These are phyloP conservation scores for Aphelinus certus DNA, from an alignment of 1,140 invertebrate species.

Conservation along the genomic window DNA sequence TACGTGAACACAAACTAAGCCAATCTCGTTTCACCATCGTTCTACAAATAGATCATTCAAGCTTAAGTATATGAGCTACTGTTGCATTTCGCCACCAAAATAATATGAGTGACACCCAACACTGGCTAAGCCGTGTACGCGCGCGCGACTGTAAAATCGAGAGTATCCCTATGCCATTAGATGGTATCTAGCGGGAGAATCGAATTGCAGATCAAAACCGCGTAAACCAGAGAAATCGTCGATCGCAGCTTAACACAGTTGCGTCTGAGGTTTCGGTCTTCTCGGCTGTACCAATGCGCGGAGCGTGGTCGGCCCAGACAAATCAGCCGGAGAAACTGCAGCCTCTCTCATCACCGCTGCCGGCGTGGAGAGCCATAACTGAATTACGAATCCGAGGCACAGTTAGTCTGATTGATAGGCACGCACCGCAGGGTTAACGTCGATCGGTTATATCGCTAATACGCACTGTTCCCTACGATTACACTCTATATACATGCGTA, in stretches of 20 bases:
- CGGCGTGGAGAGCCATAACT: constrained; percentile 55
- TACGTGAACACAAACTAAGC: no score
- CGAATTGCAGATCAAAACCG: neutral
- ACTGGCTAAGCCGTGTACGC: no score
- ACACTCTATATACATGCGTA: no score
- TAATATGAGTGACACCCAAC: no score
- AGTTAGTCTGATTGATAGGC: constrained; percentile 56
- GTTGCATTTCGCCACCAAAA: no score
- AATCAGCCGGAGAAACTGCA: neutral
- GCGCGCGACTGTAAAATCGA: no score
- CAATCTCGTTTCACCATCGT: no score
- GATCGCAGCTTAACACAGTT: neutral
- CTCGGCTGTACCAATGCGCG: neutral
- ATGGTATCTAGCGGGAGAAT: neutral
- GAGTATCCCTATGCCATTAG: neutral
- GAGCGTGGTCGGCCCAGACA: neutral
- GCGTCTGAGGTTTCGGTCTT: neutral
- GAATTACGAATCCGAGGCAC: constrained; percentile 55
- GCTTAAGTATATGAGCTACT: no score
- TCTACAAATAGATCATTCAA: no score
- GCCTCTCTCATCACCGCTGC: no score
- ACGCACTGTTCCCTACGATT: neutral
- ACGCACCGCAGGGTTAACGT: constrained; percentile 45
- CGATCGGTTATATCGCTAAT: constrained; percentile 25
- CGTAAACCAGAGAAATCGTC: neutral